Evolutionary conservation across 2,888 invertebrate genomes (phyloP).

Genomic region (Ormyrus labotus): DNA sequence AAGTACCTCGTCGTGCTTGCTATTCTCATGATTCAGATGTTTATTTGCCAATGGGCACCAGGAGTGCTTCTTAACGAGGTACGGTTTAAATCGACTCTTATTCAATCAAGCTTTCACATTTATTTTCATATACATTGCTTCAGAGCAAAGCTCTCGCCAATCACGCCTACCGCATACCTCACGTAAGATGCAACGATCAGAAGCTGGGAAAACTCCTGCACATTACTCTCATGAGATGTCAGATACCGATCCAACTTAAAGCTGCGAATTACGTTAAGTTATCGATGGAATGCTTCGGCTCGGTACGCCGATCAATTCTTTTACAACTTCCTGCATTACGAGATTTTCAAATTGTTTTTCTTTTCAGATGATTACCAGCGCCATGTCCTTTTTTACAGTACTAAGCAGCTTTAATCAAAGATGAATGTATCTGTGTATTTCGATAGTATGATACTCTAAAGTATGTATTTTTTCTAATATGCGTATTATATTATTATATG

Average conservation of each 20-base stretch:
- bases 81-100: not conserved
- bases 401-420: not conserved
- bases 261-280: conserved; percentile 14
- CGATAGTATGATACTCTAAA: no score
- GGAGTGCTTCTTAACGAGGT: conserved; percentile 24
- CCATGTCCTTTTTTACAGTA: not conserved
- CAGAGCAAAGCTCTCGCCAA: not conserved
- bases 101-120: not conserved
- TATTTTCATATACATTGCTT: not conserved
- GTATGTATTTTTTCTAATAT: no score
- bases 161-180: not conserved
- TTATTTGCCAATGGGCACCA: conserved; percentile 38
- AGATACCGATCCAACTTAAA: conserved; percentile 8
- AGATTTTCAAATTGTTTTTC: not conserved
- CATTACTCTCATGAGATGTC: not conserved
- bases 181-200: not conserved
- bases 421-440: no score
- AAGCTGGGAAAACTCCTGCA: not conserved
- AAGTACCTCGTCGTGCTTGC: conserved; percentile 6
- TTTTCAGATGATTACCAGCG: not conserved
- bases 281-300: conserved; percentile 31
- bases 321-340: not conserved
- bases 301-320: not conserved
- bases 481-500: no score
- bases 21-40: conserved; percentile 8